Evolutionary conservation across 2,797 vertebrate species (phyloP).

Genomic region (Ptychadena robeensis): DNA sequence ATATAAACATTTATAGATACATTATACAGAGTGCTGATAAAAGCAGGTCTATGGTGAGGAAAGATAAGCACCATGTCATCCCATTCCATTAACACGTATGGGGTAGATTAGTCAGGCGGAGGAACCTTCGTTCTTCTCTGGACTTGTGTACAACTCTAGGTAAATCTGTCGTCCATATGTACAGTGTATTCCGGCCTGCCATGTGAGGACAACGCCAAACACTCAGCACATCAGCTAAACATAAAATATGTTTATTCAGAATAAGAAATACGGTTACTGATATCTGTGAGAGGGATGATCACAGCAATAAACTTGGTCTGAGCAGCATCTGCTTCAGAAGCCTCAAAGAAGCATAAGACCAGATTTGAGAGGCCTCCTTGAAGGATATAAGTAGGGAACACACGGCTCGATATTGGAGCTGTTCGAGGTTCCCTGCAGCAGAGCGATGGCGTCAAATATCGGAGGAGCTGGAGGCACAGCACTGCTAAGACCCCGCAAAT

Average conservation of each 20-base stretch:
- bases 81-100: constrained; percentile 58
- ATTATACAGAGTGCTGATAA: constrained; percentile 56
- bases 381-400: too few relatives aligned
- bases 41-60: constrained; percentile 58
- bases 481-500: too few relatives aligned
- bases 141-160: neutral
- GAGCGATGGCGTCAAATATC: too few relatives aligned
- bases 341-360: too few relatives aligned
- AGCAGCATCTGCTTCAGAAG: too few relatives aligned
- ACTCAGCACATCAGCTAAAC: neutral
- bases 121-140: neutral
- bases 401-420: too few relatives aligned
- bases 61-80: constrained; percentile 59
- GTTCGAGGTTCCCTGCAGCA: too few relatives aligned
- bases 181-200: neutral
- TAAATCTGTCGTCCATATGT: constrained; percentile 1
- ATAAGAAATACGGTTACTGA: neutral
- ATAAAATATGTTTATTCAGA: neutral
- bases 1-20: constrained; percentile 59
- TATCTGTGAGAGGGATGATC: too few relatives aligned
- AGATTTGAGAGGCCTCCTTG: too few relatives aligned
- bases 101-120: constrained; percentile 46
- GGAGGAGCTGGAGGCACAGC: too few relatives aligned
- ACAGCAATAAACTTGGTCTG: too few relatives aligned
- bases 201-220: neutral